Conservation (phyloP, 2,888 invertebrate genomes). For the Cosmorhoe ocellata region DNA sequence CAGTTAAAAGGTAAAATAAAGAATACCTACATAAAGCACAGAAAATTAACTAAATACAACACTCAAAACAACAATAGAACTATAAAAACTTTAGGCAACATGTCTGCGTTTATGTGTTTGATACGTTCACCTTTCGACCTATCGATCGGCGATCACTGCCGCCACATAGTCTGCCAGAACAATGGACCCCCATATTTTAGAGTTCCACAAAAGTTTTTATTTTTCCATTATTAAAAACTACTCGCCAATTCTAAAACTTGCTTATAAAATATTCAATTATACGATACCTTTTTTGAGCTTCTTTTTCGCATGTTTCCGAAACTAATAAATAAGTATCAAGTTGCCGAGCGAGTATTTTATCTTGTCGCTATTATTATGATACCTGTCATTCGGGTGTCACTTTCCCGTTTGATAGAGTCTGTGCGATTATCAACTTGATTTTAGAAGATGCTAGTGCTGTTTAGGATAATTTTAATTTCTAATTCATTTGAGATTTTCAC, state of each 20-base stretch:
- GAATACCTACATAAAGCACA: too few species aligned
- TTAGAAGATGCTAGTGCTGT: too few species aligned
- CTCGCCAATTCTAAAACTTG: background rate
- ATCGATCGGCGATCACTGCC: background rate
- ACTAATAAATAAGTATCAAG: conserved; percentile 14
- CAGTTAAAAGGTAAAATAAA: too few species aligned
- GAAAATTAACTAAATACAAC: too few species aligned
- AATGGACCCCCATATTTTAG: conserved; percentile 4
- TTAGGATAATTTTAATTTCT: too few species aligned
- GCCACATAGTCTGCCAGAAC: conserved; percentile 7
- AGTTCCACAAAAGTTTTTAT: conserved; percentile 2
- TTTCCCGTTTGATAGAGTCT: conserved; percentile 6
- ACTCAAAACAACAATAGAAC: too few species aligned
- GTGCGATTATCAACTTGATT: background rate
- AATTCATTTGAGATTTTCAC: too few species aligned
- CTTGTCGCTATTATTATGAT: conserved; percentile 3
- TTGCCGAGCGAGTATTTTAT: conserved; percentile 7
- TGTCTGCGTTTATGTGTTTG: too few species aligned
- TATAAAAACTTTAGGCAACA: too few species aligned
- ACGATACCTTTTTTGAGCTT: background rate
- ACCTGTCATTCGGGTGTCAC: conserved; percentile 11
- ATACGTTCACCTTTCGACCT: too few species aligned
- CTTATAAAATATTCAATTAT: background rate
- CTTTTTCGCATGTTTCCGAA: conserved; percentile 14
- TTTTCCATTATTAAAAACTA: background rate